A percentile compares a stretch with the other conserved stretches of the same genome.
These are phyloP conservation scores for Parotia lawesii DNA, from an alignment of 2,113 vertebrate genomes.

Conservation along the genomic window DNA sequence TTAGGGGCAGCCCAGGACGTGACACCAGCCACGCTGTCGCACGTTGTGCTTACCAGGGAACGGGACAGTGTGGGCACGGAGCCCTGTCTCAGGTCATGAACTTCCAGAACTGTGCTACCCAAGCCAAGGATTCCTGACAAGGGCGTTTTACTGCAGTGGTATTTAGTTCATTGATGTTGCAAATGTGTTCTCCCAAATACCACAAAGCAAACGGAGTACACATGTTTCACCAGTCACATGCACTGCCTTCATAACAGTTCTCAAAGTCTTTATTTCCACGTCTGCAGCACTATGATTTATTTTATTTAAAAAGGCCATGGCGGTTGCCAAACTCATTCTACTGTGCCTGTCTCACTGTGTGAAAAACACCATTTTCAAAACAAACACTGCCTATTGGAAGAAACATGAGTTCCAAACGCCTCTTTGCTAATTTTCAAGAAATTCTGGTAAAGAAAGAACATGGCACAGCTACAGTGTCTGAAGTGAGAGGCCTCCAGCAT, in stretches of 20 bases:
- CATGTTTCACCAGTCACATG: background rate
- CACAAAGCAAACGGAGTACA: background rate
- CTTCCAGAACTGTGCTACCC: background rate
- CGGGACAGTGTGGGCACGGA: background rate
- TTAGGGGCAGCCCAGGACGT: background rate
- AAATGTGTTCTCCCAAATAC: background rate
- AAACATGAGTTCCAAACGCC: background rate
- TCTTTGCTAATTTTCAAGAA: background rate
- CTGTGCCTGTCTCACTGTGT: background rate
- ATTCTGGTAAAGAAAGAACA: background rate
- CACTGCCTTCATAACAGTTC: background rate
- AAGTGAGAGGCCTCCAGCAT: background rate
- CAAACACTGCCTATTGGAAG: background rate
- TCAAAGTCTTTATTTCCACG: background rate
- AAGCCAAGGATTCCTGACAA: background rate
- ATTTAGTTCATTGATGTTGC: background rate
- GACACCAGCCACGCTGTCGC: background rate
- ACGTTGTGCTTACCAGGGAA: background rate
- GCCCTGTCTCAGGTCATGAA: background rate
- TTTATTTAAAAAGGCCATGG: background rate
- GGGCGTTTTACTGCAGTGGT: background rate
- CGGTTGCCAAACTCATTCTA: background rate
- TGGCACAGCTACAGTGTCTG: background rate
- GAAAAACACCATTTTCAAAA: background rate
- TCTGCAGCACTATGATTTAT: background rate